Base-by-base conservation (phyloP, 1,140 invertebrate genomes). In the Atta texana region DNA sequence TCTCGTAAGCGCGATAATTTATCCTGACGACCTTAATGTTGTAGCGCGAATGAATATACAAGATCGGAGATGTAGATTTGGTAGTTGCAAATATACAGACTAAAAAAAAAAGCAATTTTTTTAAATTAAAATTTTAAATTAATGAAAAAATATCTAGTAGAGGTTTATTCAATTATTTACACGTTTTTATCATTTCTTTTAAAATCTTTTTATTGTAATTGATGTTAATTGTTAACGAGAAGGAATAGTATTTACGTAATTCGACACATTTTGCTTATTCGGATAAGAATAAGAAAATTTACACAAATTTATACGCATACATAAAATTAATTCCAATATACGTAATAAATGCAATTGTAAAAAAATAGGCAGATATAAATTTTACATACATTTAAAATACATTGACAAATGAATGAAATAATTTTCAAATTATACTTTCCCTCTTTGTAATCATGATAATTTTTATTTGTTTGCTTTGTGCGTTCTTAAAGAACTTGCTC, bases 1-100 rank as follows among this genome's bases (percentile, higher is more conserved):
- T 68, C 63, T 14, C 39, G 10, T 1, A 24, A 49, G 39, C 18
- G 10, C 10, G 8, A 44, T 34, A 74, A 63, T 84, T 84, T 12
- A 51, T 51, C 3, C 69, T 44, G 55, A 18, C 57, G 7, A 5
- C 18, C 18, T 57, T 63, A 74, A 74, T 63, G 74, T 84, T 51
- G 5, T 44, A 59, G 16, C 21, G 14, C 63, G 28, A 64, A 12
- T 16, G n/a, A 12, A 18, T 16, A n/a, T 21, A 14, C 34, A 21
- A 21, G 18, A 68, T 34, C 8, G 14, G n/a, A n/a, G 39, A 21
- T 8, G 16, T 10, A 39, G 49, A 34, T 39, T 2, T n/a, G 21
- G 14, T 16, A 3, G 3, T 21, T 57, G n/a, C 4, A 44, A 14
- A 3, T n/a, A 2, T 12, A 6, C 24, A 63, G 10, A 31, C 8